Evolutionary conservation across 2,888 invertebrate species (phyloP), one percentile per base, ranked within the genome.

Genomic region (Aphodius granarius): DNA sequence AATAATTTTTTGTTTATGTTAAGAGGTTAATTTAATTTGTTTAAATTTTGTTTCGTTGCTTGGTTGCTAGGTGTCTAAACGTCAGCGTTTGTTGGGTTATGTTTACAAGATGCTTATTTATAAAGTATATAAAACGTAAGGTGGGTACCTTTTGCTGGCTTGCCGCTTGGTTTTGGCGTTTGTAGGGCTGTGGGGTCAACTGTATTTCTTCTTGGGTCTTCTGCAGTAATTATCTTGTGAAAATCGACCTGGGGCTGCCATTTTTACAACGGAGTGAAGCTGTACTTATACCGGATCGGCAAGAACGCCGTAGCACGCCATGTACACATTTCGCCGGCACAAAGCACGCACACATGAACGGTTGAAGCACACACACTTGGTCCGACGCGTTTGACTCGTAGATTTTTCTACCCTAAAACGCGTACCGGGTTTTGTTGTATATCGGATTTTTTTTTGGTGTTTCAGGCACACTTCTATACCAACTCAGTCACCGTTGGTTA

Each of bases 401-500:
- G 43, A 43, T 43, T 43, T 43, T 43, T 43, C 43, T 43, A 9
- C 43, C 6, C 43, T 43, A 43, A 43, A n/a, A n/a, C n/a, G 75
- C 74, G 19, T n/a, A 21, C 21, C 68, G 63, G 21, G 68, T 18
- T 75, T 77, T 77, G 63, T 72, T 76, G 75, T 75, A 63, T 66
- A 65, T 22, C 9, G 17, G 20, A 23, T 66, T 43, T 66, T 21
- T 22, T 68, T 68, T n/a, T 9, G 87, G 88, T 85, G 87, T 88
- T 88, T 86, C 87, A 86, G 85, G 88, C 86, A 85, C 86, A 86
- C 87, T 86, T 86, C 86, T 87, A 87, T 88, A 86, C 88, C 86
- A 88, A 88, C 87, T 87, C 88, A 87, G 87, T 86, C 86, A 87
- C 87, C 88, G 88, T 86, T 87, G 86, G 89, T 89, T 90, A 86